Evolutionary conservation across 1,140 invertebrate species (phyloP).

Genomic region (Diachasmimorpha longicaudata): DNA sequence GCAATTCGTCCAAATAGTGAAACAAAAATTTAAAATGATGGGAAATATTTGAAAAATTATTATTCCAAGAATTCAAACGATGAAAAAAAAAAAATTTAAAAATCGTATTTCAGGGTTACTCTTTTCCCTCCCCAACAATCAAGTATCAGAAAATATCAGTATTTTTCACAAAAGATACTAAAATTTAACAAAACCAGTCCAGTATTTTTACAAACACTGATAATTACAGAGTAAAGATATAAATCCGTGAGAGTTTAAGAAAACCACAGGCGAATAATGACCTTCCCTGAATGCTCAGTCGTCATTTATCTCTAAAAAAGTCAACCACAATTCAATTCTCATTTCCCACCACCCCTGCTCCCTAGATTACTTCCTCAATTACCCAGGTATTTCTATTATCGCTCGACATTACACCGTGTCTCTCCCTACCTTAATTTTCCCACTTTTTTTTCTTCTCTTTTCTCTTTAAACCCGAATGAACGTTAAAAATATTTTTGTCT

Average conservation of each 20-base stretch:
- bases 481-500: conserved; percentile 5
- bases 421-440: neutral
- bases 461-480: neutral
- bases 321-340: conserved; percentile 39
- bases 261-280: conserved; percentile 19
- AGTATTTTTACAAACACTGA: neutral
- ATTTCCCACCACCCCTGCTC: conserved; percentile 21
- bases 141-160: neutral
- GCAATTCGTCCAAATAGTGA: neutral
- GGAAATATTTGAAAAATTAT: no score
- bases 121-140: no score
- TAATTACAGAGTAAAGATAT: neutral
- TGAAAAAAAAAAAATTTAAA: no score
- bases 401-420: conserved; percentile 16
- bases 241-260: conserved; percentile 1
- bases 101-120: no score
- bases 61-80: neutral
- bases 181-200: neutral
- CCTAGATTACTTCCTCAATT: conserved; percentile 50
- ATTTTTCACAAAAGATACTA: no score
- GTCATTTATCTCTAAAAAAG: neutral
- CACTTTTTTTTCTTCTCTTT: neutral
- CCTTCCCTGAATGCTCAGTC: conserved; percentile 1
- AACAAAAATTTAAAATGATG: neutral
- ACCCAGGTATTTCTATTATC: conserved; percentile 32